Percentiles rank a stretch among this genome's conserved stretches.
phyloP scores from a whole-genome alignment of 92 coral and sea anemone species.

The Epizoanthus fatuus region DNA sequence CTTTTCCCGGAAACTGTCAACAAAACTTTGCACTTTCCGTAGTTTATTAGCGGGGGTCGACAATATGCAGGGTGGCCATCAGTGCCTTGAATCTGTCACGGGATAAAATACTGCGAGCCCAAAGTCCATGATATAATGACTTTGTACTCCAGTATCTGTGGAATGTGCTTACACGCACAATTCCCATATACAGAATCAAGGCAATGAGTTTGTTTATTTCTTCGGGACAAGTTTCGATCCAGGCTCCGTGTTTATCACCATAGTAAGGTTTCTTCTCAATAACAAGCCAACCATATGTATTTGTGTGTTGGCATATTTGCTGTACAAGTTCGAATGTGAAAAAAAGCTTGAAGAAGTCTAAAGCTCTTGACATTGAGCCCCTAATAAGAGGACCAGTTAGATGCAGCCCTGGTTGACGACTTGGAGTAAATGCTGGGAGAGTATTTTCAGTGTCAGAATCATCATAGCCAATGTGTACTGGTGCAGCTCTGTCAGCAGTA shows the following conservation, averaged over 20 bases:
- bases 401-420: constrained; percentile 54
- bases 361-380: constrained; percentile 54
- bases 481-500: too few species aligned
- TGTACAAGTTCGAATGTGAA: constrained; percentile 35
- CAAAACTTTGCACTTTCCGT: constrained; percentile 52
- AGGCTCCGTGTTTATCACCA: constrained; percentile 69
- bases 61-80: constrained; percentile 2
- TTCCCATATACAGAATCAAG: constrained; percentile 6
- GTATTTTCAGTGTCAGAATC: not conserved
- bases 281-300: constrained; percentile 54
- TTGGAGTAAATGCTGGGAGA: constrained; percentile 45
- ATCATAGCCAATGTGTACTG: too few species aligned
- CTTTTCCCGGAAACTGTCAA: constrained; percentile 48
- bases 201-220: constrained; percentile 28
- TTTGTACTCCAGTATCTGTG: constrained; percentile 2
- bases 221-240: constrained; percentile 60
- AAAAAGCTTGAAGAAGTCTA: constrained; percentile 60
- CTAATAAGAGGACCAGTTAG: constrained; percentile 27
- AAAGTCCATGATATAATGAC: constrained; percentile 71
- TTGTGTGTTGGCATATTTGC: constrained; percentile 50
- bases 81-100: constrained; percentile 54
- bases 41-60: constrained; percentile 59
- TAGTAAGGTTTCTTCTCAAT: constrained; percentile 43
- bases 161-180: constrained; percentile 60
- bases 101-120: constrained; percentile 66